Percentiles rank a stretch among this genome's conserved stretches.
phyloP scores from a whole-genome alignment of 2,797 vertebrate species.

The Odontamblyopus lacepedii region DNA sequence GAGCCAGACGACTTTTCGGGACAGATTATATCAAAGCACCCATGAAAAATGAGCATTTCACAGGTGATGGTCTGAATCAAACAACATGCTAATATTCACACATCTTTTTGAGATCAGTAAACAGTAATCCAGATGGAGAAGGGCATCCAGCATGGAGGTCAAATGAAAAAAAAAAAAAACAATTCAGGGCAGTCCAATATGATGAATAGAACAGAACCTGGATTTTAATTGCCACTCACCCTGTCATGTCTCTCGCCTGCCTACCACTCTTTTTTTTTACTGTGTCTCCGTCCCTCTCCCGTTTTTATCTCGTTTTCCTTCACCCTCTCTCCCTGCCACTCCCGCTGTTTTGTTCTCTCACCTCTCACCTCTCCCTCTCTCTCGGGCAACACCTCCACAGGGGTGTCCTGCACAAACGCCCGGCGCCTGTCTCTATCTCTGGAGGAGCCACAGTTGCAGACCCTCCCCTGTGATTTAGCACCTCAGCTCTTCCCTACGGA shows the following conservation, averaged over 20 bases:
- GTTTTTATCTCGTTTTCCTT: neutral
- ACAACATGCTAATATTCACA: neutral
- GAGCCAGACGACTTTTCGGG: neutral
- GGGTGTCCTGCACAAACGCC: neutral
- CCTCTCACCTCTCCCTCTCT: neutral
- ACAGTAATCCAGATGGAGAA: neutral
- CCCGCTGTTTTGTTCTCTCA: neutral
- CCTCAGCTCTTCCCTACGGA: neutral
- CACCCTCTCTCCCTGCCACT: neutral
- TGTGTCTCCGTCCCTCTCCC: neutral
- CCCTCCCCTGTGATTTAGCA: neutral
- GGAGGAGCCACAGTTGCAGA: neutral
- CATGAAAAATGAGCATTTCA: neutral
- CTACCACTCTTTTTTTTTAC: neutral
- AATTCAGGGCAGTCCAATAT: no score
- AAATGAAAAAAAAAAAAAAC: no score
- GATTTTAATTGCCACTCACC: no score
- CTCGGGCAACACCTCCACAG: neutral
- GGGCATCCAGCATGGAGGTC: neutral
- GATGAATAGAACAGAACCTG: no score
- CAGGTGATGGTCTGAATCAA: constrained; percentile 8
- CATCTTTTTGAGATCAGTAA: neutral
- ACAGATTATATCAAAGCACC: neutral
- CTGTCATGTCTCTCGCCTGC: neutral
- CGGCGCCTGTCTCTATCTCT: neutral